These are phyloP conservation scores for Armadillidium nasatum DNA, from an alignment of 1,140 invertebrate species.

Conservation along the genomic window DNA sequence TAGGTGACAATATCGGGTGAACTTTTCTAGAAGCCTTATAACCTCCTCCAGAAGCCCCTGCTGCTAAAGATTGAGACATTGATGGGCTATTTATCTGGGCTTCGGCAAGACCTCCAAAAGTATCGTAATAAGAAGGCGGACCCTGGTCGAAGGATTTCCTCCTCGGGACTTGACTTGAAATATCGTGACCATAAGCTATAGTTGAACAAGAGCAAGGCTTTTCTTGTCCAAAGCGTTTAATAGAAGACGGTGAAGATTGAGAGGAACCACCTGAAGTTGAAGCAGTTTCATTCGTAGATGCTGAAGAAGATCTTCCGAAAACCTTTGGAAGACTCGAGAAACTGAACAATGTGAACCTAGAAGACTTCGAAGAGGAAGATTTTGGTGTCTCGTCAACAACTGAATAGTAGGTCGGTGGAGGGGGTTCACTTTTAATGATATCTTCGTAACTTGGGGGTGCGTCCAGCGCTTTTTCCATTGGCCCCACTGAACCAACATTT, in stretches of 20 bases:
- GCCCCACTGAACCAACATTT: neutral
- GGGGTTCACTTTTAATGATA: constrained; percentile 27
- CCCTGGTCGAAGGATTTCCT: neutral
- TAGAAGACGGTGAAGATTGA: neutral
- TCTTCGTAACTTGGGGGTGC: constrained; percentile 26
- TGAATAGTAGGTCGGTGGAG: constrained; percentile 24
- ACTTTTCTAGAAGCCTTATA: neutral
- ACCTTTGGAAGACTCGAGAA: neutral
- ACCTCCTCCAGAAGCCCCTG: neutral
- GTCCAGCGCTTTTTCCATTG: neutral
- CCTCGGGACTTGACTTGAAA: neutral
- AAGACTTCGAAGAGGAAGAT: neutral
- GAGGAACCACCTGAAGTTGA: neutral
- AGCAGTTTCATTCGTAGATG: neutral
- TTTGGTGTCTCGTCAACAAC: constrained; percentile 18
- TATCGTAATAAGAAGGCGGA: neutral
- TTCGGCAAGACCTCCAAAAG: neutral
- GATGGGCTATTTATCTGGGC: neutral
- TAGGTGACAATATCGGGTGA: neutral
- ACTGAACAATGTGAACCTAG: neutral
- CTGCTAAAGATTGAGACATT: neutral
- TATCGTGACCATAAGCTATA: no score
- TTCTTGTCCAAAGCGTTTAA: neutral
- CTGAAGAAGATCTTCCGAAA: neutral
- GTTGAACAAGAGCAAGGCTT: neutral